phyloP scores from a whole-genome alignment of 2,888 invertebrate species.

The Drosophila mettleri region DNA sequence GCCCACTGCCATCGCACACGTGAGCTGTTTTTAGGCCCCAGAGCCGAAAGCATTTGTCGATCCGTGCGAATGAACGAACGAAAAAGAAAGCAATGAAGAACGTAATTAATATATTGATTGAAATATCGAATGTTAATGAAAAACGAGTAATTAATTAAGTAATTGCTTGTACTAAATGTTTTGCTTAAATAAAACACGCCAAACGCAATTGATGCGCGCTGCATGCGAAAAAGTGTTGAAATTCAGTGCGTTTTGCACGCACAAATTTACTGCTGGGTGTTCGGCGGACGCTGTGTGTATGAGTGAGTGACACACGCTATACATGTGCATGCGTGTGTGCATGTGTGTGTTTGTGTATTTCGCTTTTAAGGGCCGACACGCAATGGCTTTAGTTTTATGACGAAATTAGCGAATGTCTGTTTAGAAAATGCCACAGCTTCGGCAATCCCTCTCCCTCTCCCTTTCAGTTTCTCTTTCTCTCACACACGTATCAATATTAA shows the following conservation, averaged over 20 bases:
- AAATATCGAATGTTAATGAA: constrained; percentile 14
- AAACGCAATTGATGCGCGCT: neutral
- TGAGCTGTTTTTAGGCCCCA: constrained; percentile 18
- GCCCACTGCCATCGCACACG: constrained; percentile 21
- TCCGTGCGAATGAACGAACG: constrained; percentile 1
- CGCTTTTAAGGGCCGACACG: constrained; percentile 68
- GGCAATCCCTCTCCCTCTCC: constrained; percentile 27
- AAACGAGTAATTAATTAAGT: neutral
- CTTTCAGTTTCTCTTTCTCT: neutral
- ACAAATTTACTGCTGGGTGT: constrained; percentile 12
- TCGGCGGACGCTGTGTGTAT: neutral
- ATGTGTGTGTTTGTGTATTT: constrained; percentile 27
- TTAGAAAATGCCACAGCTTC: constrained; percentile 43
- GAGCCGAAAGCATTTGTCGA: constrained; percentile 4
- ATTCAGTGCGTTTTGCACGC: constrained; percentile 23
- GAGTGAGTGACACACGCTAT: constrained; percentile 23
- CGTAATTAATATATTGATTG: neutral
- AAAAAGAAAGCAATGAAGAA: neutral
- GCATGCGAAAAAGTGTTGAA: neutral
- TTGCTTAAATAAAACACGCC: neutral
- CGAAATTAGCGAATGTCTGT: constrained; percentile 72
- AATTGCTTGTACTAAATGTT: too few relatives aligned
- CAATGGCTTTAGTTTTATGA: constrained; percentile 74
- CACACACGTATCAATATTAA: constrained; percentile 19
- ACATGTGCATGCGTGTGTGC: constrained; percentile 10